Base-by-base conservation (phyloP, 2,113 vertebrate genomes). In the Ornithorhynchus anatinus region DNA sequence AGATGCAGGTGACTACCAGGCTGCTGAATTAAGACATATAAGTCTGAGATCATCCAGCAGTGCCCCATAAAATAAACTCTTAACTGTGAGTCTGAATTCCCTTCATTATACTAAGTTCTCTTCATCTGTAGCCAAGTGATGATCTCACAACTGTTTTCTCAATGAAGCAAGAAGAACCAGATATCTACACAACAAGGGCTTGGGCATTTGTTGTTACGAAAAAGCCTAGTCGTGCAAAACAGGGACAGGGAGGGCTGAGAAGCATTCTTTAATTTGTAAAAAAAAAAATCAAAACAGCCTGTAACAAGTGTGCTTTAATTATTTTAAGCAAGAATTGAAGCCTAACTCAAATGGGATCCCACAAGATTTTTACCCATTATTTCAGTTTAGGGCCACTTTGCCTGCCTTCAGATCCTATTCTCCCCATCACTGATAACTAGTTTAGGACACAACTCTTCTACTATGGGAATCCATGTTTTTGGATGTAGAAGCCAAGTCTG, bases 121-220 rank as follows among this genome's bases (percentile, higher is more conserved):
- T 79, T 83, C 75, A 23, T 9, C 33, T 84, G 23, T 42, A 56
- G 75, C 64, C 63, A 80, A 82, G 84, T 73, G 43, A 81, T 76
- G 43, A 76, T 45, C 43, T 73, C 53, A 53, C 31, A 25, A 1
- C 58, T 72, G 37, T 68, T 75, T 19, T 79, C 48, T 85, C 56
- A 73, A 74, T 2, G 27, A 84, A 71, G 38, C 38, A 76, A 43
- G 81, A 76, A 89, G 64, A 75, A 38, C 43, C 51, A 74, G 63
- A 64, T 57, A 72, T 65, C 35, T 73, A 74, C 75, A 67, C 73
- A 73, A 79, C 61, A 85, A 83, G 69, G 71, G 50, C 72, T 67
- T 61, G 64, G 72, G 42, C 36, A 43, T 10, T 63, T 75, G 48
- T 15, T 70, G 32, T 62, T 43, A 74, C 70, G 70, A 52, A 81